phyloP scores from a whole-genome alignment of 2,888 invertebrate genomes.

The Drosophila multiciliata region DNA sequence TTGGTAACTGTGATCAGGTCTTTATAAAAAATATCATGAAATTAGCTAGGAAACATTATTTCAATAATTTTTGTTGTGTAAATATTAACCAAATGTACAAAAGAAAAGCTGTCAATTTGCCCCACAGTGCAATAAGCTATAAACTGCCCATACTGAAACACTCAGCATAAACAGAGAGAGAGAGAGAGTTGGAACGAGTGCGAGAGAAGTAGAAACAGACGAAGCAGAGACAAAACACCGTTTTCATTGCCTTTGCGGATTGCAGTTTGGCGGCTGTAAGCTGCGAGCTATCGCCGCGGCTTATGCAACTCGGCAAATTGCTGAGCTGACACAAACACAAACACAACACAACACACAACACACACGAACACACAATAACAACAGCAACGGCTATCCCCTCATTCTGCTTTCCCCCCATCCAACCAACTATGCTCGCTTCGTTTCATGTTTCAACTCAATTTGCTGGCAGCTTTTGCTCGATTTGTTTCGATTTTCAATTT shows the following conservation, averaged over 20 bases:
- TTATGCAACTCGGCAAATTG: conserved; percentile 62
- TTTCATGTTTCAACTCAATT: conserved; percentile 64
- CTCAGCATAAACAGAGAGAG: not conserved
- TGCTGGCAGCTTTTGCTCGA: conserved; percentile 54
- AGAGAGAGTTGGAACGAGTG: not conserved
- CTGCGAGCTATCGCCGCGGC: conserved; percentile 44
- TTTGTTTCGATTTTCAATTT: conserved; percentile 51
- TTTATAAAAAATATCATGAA: not conserved
- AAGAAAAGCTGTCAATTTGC: not conserved
- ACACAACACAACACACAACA: conserved; percentile 8
- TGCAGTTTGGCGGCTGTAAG: conserved; percentile 63
- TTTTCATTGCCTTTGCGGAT: conserved; percentile 31
- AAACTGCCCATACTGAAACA: conserved; percentile 27
- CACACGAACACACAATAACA: not conserved
- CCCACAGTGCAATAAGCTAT: conserved; percentile 13
- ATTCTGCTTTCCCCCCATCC: too few species aligned
- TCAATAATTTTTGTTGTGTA: not conserved
- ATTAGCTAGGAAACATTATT: not conserved
- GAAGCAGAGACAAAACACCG: not conserved
- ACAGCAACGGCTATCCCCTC: not conserved
- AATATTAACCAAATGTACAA: not conserved
- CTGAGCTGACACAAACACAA: conserved; percentile 42
- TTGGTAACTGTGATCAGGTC: not conserved
- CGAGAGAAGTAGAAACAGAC: not conserved
- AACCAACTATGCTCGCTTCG: not conserved